phyloP scores from a whole-genome alignment of 2,888 invertebrate genomes.

The Drosophila differens region DNA sequence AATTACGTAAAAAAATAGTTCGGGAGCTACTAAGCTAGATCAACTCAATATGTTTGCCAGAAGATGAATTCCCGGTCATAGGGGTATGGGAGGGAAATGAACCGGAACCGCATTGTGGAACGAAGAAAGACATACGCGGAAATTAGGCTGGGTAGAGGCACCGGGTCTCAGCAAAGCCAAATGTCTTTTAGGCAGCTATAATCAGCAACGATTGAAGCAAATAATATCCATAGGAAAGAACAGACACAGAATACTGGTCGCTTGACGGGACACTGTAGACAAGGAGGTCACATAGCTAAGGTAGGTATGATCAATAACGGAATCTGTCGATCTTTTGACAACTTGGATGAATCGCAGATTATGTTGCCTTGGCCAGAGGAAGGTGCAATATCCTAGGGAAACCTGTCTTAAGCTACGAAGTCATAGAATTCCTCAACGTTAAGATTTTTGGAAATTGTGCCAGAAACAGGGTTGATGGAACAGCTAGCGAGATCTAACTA shows the following conservation, averaged over 20 bases:
- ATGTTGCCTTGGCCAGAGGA: not conserved
- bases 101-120: not conserved
- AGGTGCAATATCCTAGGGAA: not conserved
- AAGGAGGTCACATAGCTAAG: not conserved
- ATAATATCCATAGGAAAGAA: not conserved
- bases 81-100: not conserved
- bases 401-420: not conserved
- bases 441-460: not conserved
- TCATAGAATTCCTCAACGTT: not conserved
- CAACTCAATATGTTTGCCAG: not conserved
- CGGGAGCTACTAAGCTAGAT: not conserved
- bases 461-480: not conserved
- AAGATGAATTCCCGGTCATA: not conserved
- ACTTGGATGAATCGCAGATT: not conserved
- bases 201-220: not conserved
- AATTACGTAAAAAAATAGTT: not conserved
- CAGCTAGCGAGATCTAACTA: not conserved
- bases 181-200: not conserved
- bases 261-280: not conserved
- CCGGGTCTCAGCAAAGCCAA: not conserved
- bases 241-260: not conserved
- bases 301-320: not conserved
- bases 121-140: not conserved
- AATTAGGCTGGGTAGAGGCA: not conserved
- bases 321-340: not conserved